phyloP scores from a whole-genome alignment of 2,888 invertebrate genomes.

The Andrena bucephala region DNA sequence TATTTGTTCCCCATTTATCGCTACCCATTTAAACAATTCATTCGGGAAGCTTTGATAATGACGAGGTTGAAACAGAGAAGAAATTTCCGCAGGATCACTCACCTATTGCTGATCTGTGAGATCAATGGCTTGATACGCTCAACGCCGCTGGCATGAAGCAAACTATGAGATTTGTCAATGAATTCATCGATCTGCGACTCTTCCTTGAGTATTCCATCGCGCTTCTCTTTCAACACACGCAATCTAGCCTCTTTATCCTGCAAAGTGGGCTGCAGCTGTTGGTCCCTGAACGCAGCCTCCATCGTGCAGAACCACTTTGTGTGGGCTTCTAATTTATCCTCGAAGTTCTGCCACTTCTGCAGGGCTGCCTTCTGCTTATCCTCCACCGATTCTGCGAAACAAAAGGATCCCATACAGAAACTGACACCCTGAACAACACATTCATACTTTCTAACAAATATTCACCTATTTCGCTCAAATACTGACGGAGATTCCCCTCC shows the following conservation, averaged over 20 bases:
- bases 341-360: constrained; percentile 95
- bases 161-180: constrained; percentile 94
- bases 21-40: too few species aligned
- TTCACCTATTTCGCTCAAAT: constrained; percentile 88
- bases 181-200: constrained; percentile 95
- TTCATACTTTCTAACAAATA: not conserved
- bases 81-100: constrained; percentile 4
- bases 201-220: constrained; percentile 91
- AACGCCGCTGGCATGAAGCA: constrained; percentile 93
- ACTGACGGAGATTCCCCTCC: constrained; percentile 89
- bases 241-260: constrained; percentile 93
- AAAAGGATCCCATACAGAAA: not conserved
- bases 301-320: constrained; percentile 94
- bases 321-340: constrained; percentile 91
- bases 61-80: too few species aligned
- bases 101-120: constrained; percentile 94
- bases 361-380: constrained; percentile 91
- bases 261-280: constrained; percentile 92
- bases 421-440: not conserved
- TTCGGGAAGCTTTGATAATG: too few species aligned
- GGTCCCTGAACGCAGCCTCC: constrained; percentile 94
- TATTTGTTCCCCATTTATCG: not conserved
- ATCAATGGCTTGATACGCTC: constrained; percentile 94
- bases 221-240: constrained; percentile 89
- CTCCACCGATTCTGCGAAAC: constrained; percentile 87